phyloP scores from a whole-genome alignment of 64 coral and sea anemone species.

The Pocillopora damicornis region DNA sequence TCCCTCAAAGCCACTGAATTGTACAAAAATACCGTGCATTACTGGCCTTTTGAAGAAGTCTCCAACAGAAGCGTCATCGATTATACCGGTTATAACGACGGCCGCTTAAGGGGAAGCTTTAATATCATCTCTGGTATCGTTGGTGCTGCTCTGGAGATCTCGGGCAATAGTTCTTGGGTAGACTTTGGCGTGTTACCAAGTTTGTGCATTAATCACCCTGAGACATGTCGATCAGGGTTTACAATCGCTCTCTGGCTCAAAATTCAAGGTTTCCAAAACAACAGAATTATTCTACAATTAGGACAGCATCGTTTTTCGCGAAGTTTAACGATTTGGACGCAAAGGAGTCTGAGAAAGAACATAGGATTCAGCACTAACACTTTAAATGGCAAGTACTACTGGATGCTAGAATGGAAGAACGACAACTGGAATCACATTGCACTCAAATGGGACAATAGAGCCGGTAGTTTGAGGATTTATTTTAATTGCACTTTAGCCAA shows the following conservation, averaged over 20 bases:
- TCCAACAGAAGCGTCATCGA: constrained; percentile 30
- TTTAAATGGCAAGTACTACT: background rate
- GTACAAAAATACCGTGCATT: constrained; percentile 65
- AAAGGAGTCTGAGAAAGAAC: constrained; percentile 38
- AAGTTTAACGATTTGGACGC: constrained; percentile 87
- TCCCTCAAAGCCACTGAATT: constrained; percentile 68
- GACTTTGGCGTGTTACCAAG: constrained; percentile 57
- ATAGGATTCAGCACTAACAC: constrained; percentile 67
- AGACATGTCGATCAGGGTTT: constrained; percentile 51
- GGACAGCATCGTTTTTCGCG: constrained; percentile 68
- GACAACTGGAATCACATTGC: constrained; percentile 72
- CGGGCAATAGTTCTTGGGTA: constrained; percentile 44
- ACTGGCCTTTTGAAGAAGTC: constrained; percentile 84
- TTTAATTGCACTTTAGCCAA: constrained; percentile 66
- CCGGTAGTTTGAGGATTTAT: constrained; percentile 43
- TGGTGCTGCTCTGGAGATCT: constrained; percentile 59
- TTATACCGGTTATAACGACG: constrained; percentile 60
- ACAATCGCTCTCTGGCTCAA: constrained; percentile 82
- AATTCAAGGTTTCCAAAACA: constrained; percentile 59
- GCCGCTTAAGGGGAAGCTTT: constrained; percentile 47
- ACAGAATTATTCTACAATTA: constrained; percentile 72
- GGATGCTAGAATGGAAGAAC: constrained; percentile 43
- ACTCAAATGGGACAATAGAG: constrained; percentile 55
- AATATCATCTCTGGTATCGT: constrained; percentile 58
- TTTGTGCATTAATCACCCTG: constrained; percentile 61